Evolutionary conservation across 2,797 vertebrate genomes (phyloP).

Genomic region (Anguilla marmorata): DNA sequence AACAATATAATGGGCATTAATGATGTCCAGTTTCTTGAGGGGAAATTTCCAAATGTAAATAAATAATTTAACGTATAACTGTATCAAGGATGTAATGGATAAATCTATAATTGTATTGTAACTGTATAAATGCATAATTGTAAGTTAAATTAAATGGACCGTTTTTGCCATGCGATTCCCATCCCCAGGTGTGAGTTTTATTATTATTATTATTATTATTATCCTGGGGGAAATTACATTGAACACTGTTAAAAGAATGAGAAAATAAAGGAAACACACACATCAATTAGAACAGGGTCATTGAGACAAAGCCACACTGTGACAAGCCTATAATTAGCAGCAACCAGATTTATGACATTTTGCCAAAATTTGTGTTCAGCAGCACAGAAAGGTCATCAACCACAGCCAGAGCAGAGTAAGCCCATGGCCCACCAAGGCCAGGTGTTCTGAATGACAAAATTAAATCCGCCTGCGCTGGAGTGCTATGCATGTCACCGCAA

Average conservation of each 20-base stretch:
- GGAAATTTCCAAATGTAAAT: too few species aligned
- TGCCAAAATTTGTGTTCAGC: conserved; percentile 3
- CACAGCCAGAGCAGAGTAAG: not conserved
- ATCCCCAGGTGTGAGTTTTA: too few species aligned
- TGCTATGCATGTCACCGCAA: not conserved
- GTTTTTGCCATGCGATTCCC: too few species aligned
- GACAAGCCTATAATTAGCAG: conserved; percentile 1
- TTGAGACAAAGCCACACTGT: not conserved
- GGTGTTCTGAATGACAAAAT: not conserved
- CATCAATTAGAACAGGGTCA: not conserved
- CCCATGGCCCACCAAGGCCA: not conserved
- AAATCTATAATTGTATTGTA: too few species aligned
- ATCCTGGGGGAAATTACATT: not conserved
- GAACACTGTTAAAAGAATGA: not conserved
- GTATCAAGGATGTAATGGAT: too few species aligned
- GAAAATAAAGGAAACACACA: conserved; percentile 4
- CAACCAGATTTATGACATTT: not conserved
- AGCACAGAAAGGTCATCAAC: not conserved
- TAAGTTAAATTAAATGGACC: too few species aligned
- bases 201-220: too few species aligned
- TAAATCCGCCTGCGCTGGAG: not conserved
- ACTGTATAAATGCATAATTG: too few species aligned
- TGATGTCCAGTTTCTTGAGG: too few species aligned
- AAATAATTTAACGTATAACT: too few species aligned
- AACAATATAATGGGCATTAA: too few species aligned